A percentile compares a stretch with the other conserved stretches of the same genome.
These are phyloP conservation scores for Notospermus geniculatus DNA, from an alignment of 1,140 invertebrate genomes.

Conservation along the genomic window DNA sequence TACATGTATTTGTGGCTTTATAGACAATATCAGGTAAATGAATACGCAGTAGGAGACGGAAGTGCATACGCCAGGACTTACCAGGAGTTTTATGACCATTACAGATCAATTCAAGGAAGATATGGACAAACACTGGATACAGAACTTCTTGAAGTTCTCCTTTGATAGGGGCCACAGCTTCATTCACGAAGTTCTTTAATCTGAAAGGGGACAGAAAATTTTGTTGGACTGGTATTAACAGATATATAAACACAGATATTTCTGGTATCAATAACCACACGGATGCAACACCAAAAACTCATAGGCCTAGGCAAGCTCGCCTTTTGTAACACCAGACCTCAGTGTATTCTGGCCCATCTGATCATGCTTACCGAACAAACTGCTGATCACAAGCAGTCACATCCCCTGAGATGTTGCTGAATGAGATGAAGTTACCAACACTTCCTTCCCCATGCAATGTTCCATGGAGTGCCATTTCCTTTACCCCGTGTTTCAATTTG, in stretches of 20 bases:
- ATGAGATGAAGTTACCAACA: conserved; percentile 39
- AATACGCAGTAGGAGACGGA: too few relatives aligned
- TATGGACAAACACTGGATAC: conserved; percentile 72
- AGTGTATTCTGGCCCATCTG: too few relatives aligned
- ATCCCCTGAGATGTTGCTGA: conserved; percentile 50
- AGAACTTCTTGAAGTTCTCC: conserved; percentile 65
- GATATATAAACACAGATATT: too few relatives aligned
- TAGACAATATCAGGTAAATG: too few relatives aligned
- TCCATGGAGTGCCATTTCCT: conserved; percentile 42
- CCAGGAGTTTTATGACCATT: conserved; percentile 69
- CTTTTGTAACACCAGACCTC: too few relatives aligned
- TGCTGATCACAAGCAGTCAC: conserved; percentile 48
- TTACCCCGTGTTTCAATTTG: conserved; percentile 21
- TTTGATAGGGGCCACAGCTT: conserved; percentile 44
- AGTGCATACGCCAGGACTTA: too few relatives aligned
- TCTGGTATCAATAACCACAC: too few relatives aligned
- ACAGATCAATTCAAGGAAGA: conserved; percentile 72
- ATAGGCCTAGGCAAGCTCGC: too few relatives aligned
- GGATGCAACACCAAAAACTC: too few relatives aligned
- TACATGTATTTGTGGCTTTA: not conserved
- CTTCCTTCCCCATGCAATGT: conserved; percentile 31
- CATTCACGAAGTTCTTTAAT: conserved; percentile 50
- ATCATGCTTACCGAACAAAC: conserved; percentile 39
- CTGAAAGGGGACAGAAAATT: conserved; percentile 38
- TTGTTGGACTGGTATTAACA: too few relatives aligned